A percentile compares a stretch with the other conserved stretches of the same genome.
These are phyloP conservation scores for Pomacea maculata DNA, from an alignment of 1,140 invertebrate genomes.

Conservation along the genomic window DNA sequence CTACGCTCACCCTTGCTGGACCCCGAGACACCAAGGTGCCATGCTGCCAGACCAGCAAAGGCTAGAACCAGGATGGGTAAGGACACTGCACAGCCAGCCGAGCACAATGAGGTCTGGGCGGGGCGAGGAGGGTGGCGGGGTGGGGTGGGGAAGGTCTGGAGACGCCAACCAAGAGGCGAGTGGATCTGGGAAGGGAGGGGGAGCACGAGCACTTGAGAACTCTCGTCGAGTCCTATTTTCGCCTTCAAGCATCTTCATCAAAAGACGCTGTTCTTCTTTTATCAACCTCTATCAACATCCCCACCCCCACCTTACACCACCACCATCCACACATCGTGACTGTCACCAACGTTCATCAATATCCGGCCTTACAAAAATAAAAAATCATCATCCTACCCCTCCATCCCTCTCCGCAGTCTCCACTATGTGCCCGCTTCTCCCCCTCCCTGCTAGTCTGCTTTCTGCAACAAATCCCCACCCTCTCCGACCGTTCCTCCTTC, in stretches of 20 bases:
- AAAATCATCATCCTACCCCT: not conserved
- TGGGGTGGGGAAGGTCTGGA: not conserved
- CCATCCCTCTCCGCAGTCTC: not conserved
- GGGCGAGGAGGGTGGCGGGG: not conserved
- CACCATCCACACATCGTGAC: not conserved
- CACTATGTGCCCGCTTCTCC: not conserved
- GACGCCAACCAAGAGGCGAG: too few species aligned
- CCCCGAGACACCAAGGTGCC: too few species aligned
- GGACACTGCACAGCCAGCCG: not conserved
- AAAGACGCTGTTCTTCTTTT: not conserved
- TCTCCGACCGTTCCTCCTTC: not conserved
- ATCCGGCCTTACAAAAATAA: too few species aligned
- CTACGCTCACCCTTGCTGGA: too few species aligned
- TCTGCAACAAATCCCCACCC: not conserved
- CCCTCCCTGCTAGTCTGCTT: not conserved
- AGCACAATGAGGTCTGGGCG: not conserved
- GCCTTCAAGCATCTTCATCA: too few species aligned
- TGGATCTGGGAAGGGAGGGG: not conserved
- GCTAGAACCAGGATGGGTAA: not conserved
- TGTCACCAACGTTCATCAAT: not conserved
- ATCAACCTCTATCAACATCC: not conserved
- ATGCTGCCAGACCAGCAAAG: too few species aligned
- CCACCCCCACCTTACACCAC: not conserved
- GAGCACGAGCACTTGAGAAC: not conserved
- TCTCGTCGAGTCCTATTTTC: too few species aligned